These are phyloP conservation scores for Macropodus opercularis DNA, from an alignment of 2,797 vertebrate species.

Conservation along the genomic window DNA sequence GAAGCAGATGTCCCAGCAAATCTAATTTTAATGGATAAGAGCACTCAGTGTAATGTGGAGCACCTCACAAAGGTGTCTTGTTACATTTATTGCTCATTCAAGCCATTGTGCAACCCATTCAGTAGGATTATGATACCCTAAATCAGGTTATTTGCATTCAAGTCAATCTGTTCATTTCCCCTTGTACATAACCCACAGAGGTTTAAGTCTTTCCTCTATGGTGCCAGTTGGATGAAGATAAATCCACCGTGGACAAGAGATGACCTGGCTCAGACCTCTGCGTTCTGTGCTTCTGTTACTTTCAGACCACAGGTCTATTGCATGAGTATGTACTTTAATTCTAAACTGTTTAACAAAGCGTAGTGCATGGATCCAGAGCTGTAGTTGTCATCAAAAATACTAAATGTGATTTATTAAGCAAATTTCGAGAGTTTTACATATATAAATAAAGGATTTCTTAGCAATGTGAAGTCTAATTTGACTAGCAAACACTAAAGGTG, in stretches of 20 bases:
- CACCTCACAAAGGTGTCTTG: constrained; percentile 71
- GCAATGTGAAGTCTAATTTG: too few relatives aligned
- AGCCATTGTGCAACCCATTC: constrained; percentile 77
- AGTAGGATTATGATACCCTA: constrained; percentile 67
- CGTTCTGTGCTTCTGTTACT: constrained; percentile 1
- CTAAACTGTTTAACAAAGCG: not conserved
- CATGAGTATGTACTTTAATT: not conserved
- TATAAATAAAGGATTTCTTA: too few relatives aligned
- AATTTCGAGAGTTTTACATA: too few relatives aligned
- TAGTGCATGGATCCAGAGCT: not conserved
- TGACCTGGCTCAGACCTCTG: constrained; percentile 2
- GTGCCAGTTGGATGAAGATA: constrained; percentile 45
- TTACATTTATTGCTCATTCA: constrained; percentile 74
- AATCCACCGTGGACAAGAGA: constrained; percentile 23
- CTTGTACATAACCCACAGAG: constrained; percentile 46
- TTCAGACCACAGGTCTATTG: not conserved
- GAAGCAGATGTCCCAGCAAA: constrained; percentile 80
- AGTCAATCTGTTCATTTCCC: constrained; percentile 73
- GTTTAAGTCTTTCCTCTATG: constrained; percentile 18
- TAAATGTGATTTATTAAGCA: not conserved
- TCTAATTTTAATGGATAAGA: constrained; percentile 75
- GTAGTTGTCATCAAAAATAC: not conserved
- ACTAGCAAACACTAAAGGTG: too few relatives aligned
- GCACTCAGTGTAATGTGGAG: constrained; percentile 66
- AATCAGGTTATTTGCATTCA: constrained; percentile 80